Evolutionary conservation across 2,888 invertebrate species (phyloP), one percentile per base, ranked within the genome.

Genomic region (Cancer borealis): DNA sequence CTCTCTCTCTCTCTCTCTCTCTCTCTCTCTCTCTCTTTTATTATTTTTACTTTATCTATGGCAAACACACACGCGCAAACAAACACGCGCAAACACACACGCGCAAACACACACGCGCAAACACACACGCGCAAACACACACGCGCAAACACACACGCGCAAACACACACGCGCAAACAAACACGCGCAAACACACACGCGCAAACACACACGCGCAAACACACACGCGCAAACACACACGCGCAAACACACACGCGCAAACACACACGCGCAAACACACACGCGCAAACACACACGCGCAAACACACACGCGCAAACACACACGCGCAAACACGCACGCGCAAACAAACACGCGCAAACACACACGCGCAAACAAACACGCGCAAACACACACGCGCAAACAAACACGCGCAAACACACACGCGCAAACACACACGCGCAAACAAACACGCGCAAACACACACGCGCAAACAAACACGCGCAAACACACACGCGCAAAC

Each of bases 1-100:
- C 66, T 66, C 66, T 66, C 66, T 66, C 66, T 66, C 10, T 66
- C 66, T 66, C 66, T 66, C 66, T 66, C 66, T 66, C 66, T 66
- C 66, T 66, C 66, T 66, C 66, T 66, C 66, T 66, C 66, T 66
- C 66, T 66, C 66, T 66, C 66, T 66, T 17, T 66, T 17, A 17
- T 17, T 66, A 5, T 66, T 4, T 66, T 17, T 66, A 12, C 66
- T 66, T 17, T 66, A 12, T 54, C 2, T 39, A 39, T 39, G 39
- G 3, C 49, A 49, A 8, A 49, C 49, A 49, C 49, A 49, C 49
- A 49, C 49, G 12, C 49, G 12, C 66, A 66, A 12, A 14, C 66
- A 66, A 4, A 14, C 66, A 66, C 66, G 0, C 66, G 12, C 30
- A 49, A 30, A 26, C 79, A 6, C 79, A 26, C 79, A 6, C 79